A percentile compares a stretch with the other conserved stretches of the same genome.
These are phyloP conservation scores for Clarias batrachus DNA, from an alignment of 2,113 vertebrate species.

Conservation along the genomic window DNA sequence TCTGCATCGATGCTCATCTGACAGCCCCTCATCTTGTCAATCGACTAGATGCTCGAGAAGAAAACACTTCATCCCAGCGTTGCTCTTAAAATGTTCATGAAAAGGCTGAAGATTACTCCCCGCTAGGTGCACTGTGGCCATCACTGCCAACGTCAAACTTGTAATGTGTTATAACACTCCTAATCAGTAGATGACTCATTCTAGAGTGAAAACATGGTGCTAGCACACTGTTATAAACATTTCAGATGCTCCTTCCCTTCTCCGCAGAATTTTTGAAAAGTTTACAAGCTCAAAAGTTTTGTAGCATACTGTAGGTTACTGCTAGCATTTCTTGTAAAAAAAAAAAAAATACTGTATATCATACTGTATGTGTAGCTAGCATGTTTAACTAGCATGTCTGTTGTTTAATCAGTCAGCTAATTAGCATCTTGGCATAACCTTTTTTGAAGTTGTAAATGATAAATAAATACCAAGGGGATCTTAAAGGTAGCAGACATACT, in stretches of 20 bases:
- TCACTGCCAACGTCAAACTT: neutral
- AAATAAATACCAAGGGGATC: neutral
- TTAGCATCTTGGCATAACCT: neutral
- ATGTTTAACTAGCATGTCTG: too few relatives aligned
- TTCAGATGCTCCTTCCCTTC: neutral
- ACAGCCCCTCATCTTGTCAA: slow-evolving; percentile 16
- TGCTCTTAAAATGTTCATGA: neutral
- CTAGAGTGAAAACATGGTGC: neutral
- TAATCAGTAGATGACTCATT: neutral
- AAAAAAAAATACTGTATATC: too few relatives aligned
- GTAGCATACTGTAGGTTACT: neutral
- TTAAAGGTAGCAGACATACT: neutral
- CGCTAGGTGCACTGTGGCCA: neutral
- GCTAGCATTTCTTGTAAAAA: neutral
- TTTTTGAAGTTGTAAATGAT: too few relatives aligned
- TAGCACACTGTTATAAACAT: neutral
- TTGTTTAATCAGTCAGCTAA: neutral
- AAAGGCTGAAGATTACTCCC: neutral
- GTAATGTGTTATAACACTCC: neutral
- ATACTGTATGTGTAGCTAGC: too few relatives aligned
- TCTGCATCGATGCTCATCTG: slow-evolving; percentile 36
- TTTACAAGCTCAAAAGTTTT: neutral
- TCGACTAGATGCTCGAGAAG: slow-evolving; percentile 11
- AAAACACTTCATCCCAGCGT: neutral
- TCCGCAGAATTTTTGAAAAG: neutral